A percentile compares a stretch with the other conserved stretches of the same genome.
phyloP scores from a whole-genome alignment of 1,140 invertebrate genomes.

The Acyrthosiphon pisum region DNA sequence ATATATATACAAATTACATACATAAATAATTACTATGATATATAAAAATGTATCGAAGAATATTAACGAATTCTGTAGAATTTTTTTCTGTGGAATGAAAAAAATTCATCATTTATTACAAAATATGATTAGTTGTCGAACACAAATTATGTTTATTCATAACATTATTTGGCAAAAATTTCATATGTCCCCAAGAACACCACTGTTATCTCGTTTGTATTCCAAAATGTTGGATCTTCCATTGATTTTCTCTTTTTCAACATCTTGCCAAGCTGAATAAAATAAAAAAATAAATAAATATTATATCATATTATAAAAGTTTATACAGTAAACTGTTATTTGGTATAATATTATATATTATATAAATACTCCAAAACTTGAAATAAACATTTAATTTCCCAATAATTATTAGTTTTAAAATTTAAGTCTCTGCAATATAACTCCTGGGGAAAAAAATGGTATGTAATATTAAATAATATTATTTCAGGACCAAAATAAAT shows the following conservation, averaged over 20 bases:
- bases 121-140: conserved; percentile 49
- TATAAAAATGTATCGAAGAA: conserved; percentile 53
- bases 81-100: conserved; percentile 54
- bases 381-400: not conserved
- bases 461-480: not conserved
- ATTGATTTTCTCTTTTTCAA: conserved; percentile 54
- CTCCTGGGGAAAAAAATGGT: not conserved
- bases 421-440: not conserved
- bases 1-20: conserved; percentile 50
- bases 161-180: conserved; percentile 44
- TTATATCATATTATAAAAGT: not conserved
- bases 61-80: conserved; percentile 48
- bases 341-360: not conserved
- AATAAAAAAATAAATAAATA: not conserved
- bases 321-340: not conserved
- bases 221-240: conserved; percentile 53
- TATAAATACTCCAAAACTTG: not conserved
- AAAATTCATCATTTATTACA: conserved; percentile 51
- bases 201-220: conserved; percentile 47
- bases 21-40: conserved; percentile 55
- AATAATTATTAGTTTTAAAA: not conserved
- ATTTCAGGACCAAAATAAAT: not conserved
- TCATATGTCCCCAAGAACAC: conserved; percentile 37
- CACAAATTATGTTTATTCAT: conserved; percentile 43
- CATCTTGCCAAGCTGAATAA: conserved; percentile 55